Percentiles rank a stretch among this genome's conserved stretches.
Evolutionary conservation across 2,113 vertebrate species (phyloP).

Genomic region (Lucifuga dentata): DNA sequence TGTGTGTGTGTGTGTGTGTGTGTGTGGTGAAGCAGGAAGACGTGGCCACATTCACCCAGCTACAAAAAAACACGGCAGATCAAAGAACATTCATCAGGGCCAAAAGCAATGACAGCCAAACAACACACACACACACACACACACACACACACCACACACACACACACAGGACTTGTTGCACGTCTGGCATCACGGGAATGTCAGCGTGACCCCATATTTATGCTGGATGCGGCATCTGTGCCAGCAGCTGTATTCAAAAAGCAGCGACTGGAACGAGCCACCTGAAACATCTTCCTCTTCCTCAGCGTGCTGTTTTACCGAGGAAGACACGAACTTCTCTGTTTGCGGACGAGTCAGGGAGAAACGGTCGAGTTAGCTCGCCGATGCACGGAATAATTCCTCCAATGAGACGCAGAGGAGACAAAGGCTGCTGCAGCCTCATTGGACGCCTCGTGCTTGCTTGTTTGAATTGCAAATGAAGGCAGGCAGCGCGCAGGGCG

Average conservation of each 20-base stretch:
- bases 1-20: constrained; percentile 1
- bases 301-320: neutral
- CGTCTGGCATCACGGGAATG: constrained; percentile 18
- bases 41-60: constrained; percentile 46
- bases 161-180: constrained; percentile 17
- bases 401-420: constrained; percentile 51
- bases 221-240: neutral
- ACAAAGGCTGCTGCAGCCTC: constrained; percentile 38
- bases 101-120: constrained; percentile 48
- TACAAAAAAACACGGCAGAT: constrained; percentile 60
- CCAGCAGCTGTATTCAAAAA: constrained; percentile 9
- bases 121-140: constrained; percentile 19
- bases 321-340: neutral
- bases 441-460: constrained; percentile 47
- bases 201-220: constrained; percentile 42
- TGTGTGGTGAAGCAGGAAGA: constrained; percentile 31
- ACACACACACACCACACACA: constrained; percentile 17
- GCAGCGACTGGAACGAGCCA: neutral
- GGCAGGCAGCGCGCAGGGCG: constrained; percentile 56
- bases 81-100: constrained; percentile 50
- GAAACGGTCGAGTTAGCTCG: constrained; percentile 44
- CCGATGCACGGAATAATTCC: constrained; percentile 37
- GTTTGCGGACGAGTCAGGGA: constrained; percentile 16
- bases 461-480: constrained; percentile 79
- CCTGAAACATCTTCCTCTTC: constrained; percentile 11